Conservation (phyloP, 2,113 vertebrate species). For the Tangachromis dhanisi region DNA sequence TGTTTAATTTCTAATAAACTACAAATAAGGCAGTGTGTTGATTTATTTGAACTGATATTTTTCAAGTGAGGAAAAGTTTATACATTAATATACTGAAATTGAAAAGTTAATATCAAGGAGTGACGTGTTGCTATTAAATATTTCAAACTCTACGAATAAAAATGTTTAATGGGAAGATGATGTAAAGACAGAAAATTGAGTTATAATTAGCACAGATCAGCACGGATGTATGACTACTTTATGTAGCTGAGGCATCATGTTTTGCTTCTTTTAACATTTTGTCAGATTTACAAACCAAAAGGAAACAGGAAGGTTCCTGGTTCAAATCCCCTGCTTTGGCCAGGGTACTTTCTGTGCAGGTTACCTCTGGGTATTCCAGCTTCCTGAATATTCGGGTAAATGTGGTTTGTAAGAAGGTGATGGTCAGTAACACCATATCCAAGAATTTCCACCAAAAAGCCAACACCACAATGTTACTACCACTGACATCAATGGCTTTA, state of each 20-base stretch:
- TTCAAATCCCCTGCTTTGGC: background rate
- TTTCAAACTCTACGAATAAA: background rate
- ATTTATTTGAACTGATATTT: background rate
- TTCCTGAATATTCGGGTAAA: background rate
- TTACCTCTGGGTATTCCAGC: background rate
- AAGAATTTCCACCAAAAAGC: background rate
- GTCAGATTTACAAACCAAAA: background rate
- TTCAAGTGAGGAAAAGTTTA: background rate
- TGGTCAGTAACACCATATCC: background rate
- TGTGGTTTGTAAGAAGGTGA: background rate
- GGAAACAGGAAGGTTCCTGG: background rate
- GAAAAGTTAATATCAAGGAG: background rate
- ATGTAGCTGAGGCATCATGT: background rate
- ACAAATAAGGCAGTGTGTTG: slow-evolving; percentile 7
- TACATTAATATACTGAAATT: background rate
- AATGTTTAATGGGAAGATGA: background rate
- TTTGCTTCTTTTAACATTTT: background rate
- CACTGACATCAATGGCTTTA: background rate
- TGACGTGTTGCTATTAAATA: background rate
- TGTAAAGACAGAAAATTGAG: background rate
- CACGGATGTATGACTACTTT: background rate
- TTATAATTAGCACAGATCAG: background rate
- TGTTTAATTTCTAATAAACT: slow-evolving; percentile 68
- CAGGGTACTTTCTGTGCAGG: background rate
- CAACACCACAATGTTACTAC: background rate